Base-by-base conservation (phyloP, 1,140 invertebrate species). In the Lysiphlebus fabarum region DNA sequence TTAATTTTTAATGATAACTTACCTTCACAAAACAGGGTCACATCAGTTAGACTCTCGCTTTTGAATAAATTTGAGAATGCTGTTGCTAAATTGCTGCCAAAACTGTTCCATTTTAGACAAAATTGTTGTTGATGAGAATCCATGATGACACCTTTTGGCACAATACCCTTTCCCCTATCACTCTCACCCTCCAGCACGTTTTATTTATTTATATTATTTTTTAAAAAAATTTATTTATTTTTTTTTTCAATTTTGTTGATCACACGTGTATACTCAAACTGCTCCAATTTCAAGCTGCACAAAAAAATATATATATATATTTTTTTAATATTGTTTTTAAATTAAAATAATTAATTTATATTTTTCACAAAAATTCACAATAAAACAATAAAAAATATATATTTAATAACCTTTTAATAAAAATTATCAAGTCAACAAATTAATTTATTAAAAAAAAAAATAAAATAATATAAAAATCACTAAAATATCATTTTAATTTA, bases 21-120 rank as follows among this genome's bases (percentile, higher is more conserved):
- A 92, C 91, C 90, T 86, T 92, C 90, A 83, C 91, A 93, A 80
- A 90, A 93, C 64, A 93, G 80, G 70, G 89, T 93, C 73, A 93
- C 90, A 84, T 93, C 91, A 67, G 91, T 90, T 67, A 93, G 84
- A 78, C 88, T 91, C 82, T 92, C 91, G 72, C 89, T 91, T 83
- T 92, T 91, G 83, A 90, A 92, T 70, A 93, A 83, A 80, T 90
- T 91, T 69, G 90, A 90, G 81, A 92, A 92, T 67, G 90, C 89
- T 67, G 90, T 91, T 64, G 90, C 90, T 76, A 93, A 82, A 82
- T 93, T 92, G 70, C 86, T 90, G 74, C 90, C 90, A 80, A 91
- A 92, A 83, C 90, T 92, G 84, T 91, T 93, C 90, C 90, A 93
- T 83, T 93, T 93, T 68, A 93, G 84, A 83, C 90, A 92, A 80